Percentiles rank a stretch among this genome's conserved stretches.
Conservation (phyloP, 2,888 invertebrate genomes). For the Lasioglossum leucozonium region DNA sequence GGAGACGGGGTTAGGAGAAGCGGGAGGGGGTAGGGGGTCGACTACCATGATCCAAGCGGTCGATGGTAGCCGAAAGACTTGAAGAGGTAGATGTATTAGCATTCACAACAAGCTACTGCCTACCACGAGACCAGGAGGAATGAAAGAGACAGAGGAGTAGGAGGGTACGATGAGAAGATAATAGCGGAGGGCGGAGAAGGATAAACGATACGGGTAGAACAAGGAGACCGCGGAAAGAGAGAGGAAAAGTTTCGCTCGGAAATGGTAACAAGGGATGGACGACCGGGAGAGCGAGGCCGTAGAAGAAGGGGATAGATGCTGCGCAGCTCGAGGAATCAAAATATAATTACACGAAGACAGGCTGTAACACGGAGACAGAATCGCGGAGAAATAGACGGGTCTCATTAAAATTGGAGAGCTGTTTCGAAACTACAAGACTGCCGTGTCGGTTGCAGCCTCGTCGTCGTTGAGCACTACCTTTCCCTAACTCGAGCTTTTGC, state of each 20-base stretch:
- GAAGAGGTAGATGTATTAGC: constrained; percentile 77
- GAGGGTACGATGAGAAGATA: constrained; percentile 40
- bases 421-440: constrained; percentile 83
- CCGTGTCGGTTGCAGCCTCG: constrained; percentile 82
- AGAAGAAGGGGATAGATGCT: constrained; percentile 24
- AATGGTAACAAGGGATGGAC: constrained; percentile 58
- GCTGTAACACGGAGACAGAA: constrained; percentile 80
- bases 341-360: constrained; percentile 82
- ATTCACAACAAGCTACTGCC: constrained; percentile 78
- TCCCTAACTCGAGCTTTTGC: constrained; percentile 65
- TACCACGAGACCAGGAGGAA: constrained; percentile 51
- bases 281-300: constrained; percentile 12
- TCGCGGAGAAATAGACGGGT: constrained; percentile 81
- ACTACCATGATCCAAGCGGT: constrained; percentile 55
- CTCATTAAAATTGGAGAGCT: constrained; percentile 84
- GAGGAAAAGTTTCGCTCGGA: constrained; percentile 51
- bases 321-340: constrained; percentile 77
- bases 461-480: constrained; percentile 73
- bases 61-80: constrained; percentile 51
- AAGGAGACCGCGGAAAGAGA: constrained; percentile 8
- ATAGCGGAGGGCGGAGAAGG: constrained; percentile 14
- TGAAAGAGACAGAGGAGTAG: constrained; percentile 22
- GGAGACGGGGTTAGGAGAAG: background rate
- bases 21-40: constrained; percentile 10
- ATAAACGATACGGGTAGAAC: constrained; percentile 21